Evolutionary conservation across 2,113 vertebrate species (phyloP).

Genomic region (Heteronetta atricapilla): DNA sequence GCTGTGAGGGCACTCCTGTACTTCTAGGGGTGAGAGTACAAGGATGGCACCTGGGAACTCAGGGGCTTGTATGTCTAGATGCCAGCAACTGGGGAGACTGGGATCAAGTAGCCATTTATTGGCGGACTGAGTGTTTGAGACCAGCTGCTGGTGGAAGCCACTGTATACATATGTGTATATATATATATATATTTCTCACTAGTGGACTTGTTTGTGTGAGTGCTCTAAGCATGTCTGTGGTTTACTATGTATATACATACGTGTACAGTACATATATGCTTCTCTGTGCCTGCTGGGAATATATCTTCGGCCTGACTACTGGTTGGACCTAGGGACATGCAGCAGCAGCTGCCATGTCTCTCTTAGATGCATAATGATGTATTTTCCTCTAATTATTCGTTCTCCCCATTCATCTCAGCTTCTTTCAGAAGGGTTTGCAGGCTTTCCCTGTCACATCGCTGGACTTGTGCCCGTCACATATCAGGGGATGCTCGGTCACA

Average conservation of each 20-base stretch:
- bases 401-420: neutral
- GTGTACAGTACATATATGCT: fast-evolving
- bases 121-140: neutral
- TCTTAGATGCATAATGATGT: neutral
- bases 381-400: neutral
- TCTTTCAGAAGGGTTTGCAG: neutral
- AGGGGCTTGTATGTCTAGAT: fast-evolving
- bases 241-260: neutral
- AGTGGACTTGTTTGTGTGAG: too few relatives aligned
- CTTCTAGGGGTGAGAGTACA: neutral
- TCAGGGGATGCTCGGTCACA: neutral
- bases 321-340: neutral
- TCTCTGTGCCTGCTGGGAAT: neutral
- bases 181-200: neutral
- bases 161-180: fast-evolving
- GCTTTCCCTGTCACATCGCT: neutral
- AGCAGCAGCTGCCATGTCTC: neutral
- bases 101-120: neutral
- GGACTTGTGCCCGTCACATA: neutral
- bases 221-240: neutral
- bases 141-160: neutral
- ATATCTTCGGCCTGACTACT: neutral
- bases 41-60: neutral
- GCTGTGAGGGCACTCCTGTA: neutral
- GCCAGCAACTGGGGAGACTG: neutral